Percentiles rank a stretch among this genome's conserved stretches.
These are phyloP conservation scores for Clavelina lepadiformis DNA, from an alignment of 23 tunicate genomes.

Conservation along the genomic window DNA sequence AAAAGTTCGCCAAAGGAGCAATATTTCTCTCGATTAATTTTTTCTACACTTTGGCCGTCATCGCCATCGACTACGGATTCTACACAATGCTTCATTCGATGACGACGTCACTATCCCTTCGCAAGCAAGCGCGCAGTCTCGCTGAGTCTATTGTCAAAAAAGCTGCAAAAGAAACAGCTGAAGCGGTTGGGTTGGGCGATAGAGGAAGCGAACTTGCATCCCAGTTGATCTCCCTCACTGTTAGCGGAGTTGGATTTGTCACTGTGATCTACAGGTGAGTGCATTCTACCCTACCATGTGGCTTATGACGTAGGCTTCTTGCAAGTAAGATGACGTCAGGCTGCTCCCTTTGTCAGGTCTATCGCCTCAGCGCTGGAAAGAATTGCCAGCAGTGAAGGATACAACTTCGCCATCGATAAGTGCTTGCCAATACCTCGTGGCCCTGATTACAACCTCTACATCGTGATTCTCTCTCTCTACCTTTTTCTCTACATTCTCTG, in stretches of 20 bases:
- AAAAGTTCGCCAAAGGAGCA: conserved; percentile 64
- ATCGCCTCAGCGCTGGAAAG: conserved; percentile 52
- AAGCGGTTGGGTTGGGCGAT: conserved; percentile 7
- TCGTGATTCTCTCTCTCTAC: conserved; percentile 18
- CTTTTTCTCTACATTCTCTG: conserved; percentile 36
- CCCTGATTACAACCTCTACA: conserved; percentile 43
- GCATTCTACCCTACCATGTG: background rate
- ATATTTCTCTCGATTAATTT: conserved; percentile 44
- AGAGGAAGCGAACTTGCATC: conserved; percentile 5
- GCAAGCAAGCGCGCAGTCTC: conserved; percentile 19
- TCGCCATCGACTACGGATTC: conserved; percentile 51
- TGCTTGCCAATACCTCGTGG: conserved; percentile 58
- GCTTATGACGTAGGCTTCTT: background rate
- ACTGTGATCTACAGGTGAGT: conserved; percentile 61
- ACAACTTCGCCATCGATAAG: conserved; percentile 61
- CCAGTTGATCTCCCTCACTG: conserved; percentile 14
- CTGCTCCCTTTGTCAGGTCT: conserved; percentile 27
- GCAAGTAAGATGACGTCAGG: background rate
- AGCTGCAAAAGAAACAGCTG: conserved; percentile 19
- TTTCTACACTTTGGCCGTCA: conserved; percentile 37
- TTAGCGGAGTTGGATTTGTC: conserved; percentile 49
- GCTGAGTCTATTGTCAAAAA: conserved; percentile 10
- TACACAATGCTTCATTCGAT: conserved; percentile 44
- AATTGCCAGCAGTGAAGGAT: conserved; percentile 69
- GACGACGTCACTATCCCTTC: conserved; percentile 33